phyloP scores from a whole-genome alignment of 1,140 invertebrate species.

The Scaptomyza hsui region DNA sequence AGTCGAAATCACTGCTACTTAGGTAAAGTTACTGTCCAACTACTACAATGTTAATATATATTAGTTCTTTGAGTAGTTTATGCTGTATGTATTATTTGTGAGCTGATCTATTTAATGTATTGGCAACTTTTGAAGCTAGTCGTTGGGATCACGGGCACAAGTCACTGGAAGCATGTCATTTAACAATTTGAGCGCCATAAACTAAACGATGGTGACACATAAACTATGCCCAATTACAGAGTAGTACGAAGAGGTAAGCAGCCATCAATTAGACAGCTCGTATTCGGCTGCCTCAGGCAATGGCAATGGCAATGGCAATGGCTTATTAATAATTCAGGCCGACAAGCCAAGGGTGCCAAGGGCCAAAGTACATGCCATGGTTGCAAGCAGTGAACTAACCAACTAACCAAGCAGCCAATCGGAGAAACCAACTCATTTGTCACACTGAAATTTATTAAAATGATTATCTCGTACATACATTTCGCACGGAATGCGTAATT shows the following conservation, averaged over 20 bases:
- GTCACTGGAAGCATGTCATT: constrained; percentile 19
- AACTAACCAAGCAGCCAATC: background rate
- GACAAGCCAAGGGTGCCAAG: constrained; percentile 12
- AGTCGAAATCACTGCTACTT: no score
- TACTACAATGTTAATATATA: no score
- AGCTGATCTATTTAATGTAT: no score
- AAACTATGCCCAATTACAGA: constrained; percentile 36
- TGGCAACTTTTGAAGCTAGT: background rate
- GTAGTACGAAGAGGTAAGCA: background rate
- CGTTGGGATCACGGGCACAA: constrained; percentile 20
- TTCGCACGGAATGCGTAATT: constrained; percentile 81
- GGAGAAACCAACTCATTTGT: constrained; percentile 65
- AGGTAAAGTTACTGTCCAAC: no score
- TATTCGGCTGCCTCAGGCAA: background rate
- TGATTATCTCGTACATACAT: constrained; percentile 79
- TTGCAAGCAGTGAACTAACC: constrained; percentile 1
- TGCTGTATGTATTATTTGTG: no score
- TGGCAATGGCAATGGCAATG: constrained; percentile 22
- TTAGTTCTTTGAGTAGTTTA: no score
- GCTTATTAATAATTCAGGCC: constrained; percentile 74
- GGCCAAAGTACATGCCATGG: constrained; percentile 11
- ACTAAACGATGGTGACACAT: constrained; percentile 23
- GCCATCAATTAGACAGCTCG: constrained; percentile 48
- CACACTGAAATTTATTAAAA: constrained; percentile 81
- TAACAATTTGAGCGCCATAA: constrained; percentile 24